Evolutionary conservation across 2,113 vertebrate genomes (phyloP).

Genomic region (Ivindomyrus marchei): DNA sequence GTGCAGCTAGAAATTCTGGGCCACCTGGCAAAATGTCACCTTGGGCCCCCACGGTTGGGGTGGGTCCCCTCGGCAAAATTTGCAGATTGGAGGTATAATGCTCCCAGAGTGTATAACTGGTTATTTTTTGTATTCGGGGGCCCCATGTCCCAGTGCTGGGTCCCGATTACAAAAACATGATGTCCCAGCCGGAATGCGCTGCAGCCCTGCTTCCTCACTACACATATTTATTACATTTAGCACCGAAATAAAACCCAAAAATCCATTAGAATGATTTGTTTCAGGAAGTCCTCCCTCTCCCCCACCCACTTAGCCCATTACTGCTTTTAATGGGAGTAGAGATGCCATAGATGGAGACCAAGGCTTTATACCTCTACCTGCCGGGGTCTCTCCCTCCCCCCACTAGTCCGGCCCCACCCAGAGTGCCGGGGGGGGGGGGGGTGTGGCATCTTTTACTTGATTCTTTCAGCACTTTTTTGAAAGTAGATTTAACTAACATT

Average conservation of each 20-base stretch:
- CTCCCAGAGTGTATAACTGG: background rate
- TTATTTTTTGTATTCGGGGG: background rate
- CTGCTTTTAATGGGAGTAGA: conserved; percentile 38
- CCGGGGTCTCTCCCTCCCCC: conserved; percentile 7
- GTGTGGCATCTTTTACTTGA: background rate
- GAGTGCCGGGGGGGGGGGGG: background rate
- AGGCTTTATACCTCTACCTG: conserved; percentile 33
- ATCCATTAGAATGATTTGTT: conserved; percentile 25
- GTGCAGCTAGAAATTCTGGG: background rate
- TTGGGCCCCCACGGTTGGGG: background rate
- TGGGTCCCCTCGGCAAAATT: background rate
- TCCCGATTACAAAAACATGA: background rate
- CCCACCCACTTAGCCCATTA: background rate
- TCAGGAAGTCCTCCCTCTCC: conserved; percentile 15
- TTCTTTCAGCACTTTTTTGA: background rate
- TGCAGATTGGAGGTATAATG: background rate
- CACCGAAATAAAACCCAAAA: conserved; percentile 10
- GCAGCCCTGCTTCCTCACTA: background rate
- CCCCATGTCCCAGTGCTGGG: background rate
- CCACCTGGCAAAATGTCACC: background rate
- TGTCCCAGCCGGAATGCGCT: background rate
- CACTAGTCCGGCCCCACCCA: conserved; percentile 34
- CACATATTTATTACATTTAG: conserved; percentile 20
- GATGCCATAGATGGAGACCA: conserved; percentile 37
- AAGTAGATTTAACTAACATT: background rate